A percentile compares a stretch with the other conserved stretches of the same genome.
Evolutionary conservation across 1,140 invertebrate genomes (phyloP).

Genomic region (Linepithema humile): DNA sequence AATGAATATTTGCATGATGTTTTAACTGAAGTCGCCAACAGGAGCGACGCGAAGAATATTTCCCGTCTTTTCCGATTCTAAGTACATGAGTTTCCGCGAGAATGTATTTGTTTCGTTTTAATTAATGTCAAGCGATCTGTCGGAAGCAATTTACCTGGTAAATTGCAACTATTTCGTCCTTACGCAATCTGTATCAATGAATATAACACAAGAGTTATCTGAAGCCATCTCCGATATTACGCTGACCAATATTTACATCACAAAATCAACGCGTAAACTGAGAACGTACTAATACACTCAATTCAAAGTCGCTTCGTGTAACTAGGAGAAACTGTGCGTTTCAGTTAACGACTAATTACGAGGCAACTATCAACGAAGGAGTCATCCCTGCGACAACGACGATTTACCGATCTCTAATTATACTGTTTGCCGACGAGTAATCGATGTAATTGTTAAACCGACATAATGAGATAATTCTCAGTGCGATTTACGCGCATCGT

Average conservation of each 20-base stretch:
- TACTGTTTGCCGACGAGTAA: not conserved
- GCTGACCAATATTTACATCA: conserved; percentile 47
- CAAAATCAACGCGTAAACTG: conserved; percentile 40
- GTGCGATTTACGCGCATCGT: conserved; percentile 9
- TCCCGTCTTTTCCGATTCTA: conserved; percentile 31
- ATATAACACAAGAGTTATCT: conserved; percentile 41
- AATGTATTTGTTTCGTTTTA: conserved; percentile 19
- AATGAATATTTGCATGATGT: conserved; percentile 41
- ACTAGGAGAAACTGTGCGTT: conserved; percentile 2
- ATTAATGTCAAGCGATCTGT: conserved; percentile 12
- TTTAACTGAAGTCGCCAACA: not conserved
- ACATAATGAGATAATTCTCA: not conserved
- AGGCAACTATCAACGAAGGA: conserved; percentile 19
- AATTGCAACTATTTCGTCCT: conserved; percentile 21
- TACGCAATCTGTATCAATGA: conserved; percentile 29
- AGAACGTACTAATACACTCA: conserved; percentile 6
- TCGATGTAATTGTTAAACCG: conserved; percentile 15
- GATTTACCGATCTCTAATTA: conserved; percentile 36
- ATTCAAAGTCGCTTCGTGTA: conserved; percentile 8
- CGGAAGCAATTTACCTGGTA: conserved; percentile 26
- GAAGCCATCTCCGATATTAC: conserved; percentile 25
- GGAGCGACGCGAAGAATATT: not conserved
- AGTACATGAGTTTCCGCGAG: not conserved
- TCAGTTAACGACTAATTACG: conserved; percentile 38
- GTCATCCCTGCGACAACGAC: conserved; percentile 20